Base-by-base conservation (phyloP, 2,113 vertebrate species). In the Protomyctophum bolini region DNA sequence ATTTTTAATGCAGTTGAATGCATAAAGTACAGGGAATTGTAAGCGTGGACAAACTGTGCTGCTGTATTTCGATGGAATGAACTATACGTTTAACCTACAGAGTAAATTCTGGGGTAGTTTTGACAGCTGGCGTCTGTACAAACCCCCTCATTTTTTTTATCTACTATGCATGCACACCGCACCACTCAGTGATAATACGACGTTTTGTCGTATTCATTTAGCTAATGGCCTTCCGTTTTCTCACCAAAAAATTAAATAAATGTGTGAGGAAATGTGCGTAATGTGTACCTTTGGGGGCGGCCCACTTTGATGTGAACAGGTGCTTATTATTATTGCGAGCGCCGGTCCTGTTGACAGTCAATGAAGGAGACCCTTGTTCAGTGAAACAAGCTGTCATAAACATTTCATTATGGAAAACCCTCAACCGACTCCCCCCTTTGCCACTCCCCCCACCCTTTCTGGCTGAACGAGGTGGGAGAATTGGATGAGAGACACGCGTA, bases 351-450 rank as follows among this genome's bases (percentile, higher is more conserved):
- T 66, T 81, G 75, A 87, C 78, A 72, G 77, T 68, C 57, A 76
- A 73, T 69, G 70, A 75, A 67, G 82, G 82, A 57, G 70, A 65
- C 66, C 67, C 64, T 69, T 63, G 57, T 70, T 86, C 66, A 63
- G 67, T 74, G 68, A 76, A 84, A 63, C 72, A 77, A 58, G 51
- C 68, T 70, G 72, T 69, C 52, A 68, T 79, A 81, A 90, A 89
- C 85, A 72, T 88, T 81, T 85, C 76, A 89, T 87, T 87, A 86
- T 72, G 62, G 55, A 52, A 72, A 55, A 58, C 66, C 68, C 87
- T 89, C 72, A 71, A 33, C 77, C 58, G 2, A 21, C 49, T 21
- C 50, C 58, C 51, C 47, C 4, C 66, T 51, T 72, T 57, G 79
- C 72, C 50, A 51, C 51, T 14, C 66, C 51, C 74, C 57, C 51